Conservation (phyloP, 2,113 vertebrate species). For the Passer montanus region DNA sequence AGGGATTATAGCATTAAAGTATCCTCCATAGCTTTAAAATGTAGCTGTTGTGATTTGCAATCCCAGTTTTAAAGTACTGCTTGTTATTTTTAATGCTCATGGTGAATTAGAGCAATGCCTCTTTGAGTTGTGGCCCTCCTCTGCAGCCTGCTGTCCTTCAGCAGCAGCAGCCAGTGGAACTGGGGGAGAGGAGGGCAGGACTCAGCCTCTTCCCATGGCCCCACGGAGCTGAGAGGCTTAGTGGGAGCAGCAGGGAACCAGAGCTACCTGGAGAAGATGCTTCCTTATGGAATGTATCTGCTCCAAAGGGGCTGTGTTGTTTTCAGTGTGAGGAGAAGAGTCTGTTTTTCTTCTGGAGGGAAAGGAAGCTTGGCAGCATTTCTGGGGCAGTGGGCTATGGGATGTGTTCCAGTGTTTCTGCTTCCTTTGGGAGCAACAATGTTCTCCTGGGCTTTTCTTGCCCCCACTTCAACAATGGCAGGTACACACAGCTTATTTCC, state of each 20-base stretch:
- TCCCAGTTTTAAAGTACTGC: constrained; percentile 29
- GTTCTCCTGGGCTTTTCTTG: not conserved
- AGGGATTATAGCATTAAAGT: constrained; percentile 15
- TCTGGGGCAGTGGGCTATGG: not conserved
- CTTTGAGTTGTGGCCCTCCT: not conserved
- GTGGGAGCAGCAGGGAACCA: not conserved
- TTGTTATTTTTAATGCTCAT: constrained; percentile 34
- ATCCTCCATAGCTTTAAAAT: not conserved
- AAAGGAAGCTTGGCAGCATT: not conserved
- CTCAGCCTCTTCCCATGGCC: not conserved
- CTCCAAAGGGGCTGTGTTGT: not conserved
- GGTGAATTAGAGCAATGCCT: constrained; percentile 31
- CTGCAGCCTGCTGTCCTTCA: not conserved
- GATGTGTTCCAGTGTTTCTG: not conserved
- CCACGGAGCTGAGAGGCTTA: not conserved
- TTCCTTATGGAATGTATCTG: not conserved
- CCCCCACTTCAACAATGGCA: not conserved
- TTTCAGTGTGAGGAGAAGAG: not conserved
- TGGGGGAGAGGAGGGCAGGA: not conserved
- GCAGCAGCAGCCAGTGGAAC: not conserved
- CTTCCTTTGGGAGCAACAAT: not conserved
- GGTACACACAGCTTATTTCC: not conserved
- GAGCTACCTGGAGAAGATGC: not conserved
- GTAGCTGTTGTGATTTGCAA: constrained; percentile 31
- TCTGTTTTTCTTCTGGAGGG: not conserved